Base-by-base conservation (phyloP, 2,797 vertebrate genomes). In the Streptopelia turtur region DNA sequence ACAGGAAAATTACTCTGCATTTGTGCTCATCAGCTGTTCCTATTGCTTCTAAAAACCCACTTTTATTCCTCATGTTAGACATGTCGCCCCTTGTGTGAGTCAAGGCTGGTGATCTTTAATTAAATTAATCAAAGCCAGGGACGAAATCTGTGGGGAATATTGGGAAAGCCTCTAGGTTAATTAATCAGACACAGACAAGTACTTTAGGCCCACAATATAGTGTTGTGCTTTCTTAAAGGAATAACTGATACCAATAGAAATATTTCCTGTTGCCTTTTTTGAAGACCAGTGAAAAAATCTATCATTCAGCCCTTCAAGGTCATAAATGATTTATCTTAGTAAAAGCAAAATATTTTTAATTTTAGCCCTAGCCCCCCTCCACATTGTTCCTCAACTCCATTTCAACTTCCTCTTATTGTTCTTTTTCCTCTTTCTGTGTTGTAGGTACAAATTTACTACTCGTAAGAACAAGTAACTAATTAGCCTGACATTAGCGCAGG, bases 61-160 rank as follows among this genome's bases (percentile, higher is more conserved):
- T 74, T 95, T 75, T 71, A 82, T 94, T 95, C 75, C 41, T 94
- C 50, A 27, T 89, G 86, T 95, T 94, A 94, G 71, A 88, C 92
- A 91, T 53, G 63, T 37, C 78, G 43, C 71, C 94, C 69, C 93
- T 93, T 95, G 96, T 92, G 97, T 96, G 49, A 96, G 57, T 82
- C 77, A 90, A 90, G 60, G 56, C 94, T 96, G 76, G 88, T 0
- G 7, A 96, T 96, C 87, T 94, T 97, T 97, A 97, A 97, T 97
- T 97, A 96, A 97, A 96, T 97, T 97, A 97, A 97, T 97, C 95
- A 96, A 96, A 97, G 49, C 76, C 80, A 69, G 87, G 93, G 95
- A 97, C 87, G 94, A 92, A 96, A 83, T 95, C 95, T 93, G 89
- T 86, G 47, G 94, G 92, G 95, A 97, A 93, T 94, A 97, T 96